phyloP scores from a whole-genome alignment of 2,113 vertebrate species.

The Ranitomeya variabilis region DNA sequence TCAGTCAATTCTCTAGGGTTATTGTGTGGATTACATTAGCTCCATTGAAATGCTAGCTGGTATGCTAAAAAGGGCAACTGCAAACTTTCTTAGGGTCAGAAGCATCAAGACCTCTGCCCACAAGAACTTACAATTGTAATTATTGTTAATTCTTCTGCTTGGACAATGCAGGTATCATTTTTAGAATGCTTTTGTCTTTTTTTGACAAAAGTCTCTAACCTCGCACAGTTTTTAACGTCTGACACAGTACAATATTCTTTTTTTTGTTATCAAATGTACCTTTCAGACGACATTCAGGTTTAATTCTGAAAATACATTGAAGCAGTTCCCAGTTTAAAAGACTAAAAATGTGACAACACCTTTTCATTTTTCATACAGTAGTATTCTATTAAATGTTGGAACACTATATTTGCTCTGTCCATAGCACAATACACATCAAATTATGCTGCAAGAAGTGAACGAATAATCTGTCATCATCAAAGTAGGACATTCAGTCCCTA shows the following conservation, averaged over 20 bases:
- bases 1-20: neutral
- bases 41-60: neutral
- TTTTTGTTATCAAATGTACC: neutral
- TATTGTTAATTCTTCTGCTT: neutral
- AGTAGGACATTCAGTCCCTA: constrained; percentile 16
- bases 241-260: neutral
- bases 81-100: neutral
- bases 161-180: neutral
- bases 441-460: constrained; percentile 25
- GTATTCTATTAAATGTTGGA: constrained; percentile 2
- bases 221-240: neutral
- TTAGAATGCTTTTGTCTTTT: neutral
- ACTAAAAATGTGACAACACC: constrained; percentile 15
- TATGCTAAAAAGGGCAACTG: neutral
- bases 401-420: constrained; percentile 32
- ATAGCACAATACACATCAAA: constrained; percentile 39
- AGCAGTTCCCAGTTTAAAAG: neutral
- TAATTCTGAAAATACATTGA: neutral
- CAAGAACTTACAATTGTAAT: neutral
- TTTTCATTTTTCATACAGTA: constrained; percentile 10
- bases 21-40: neutral
- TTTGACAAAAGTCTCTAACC: neutral
- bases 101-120: neutral
- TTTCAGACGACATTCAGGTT: neutral
- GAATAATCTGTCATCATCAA: constrained; percentile 36